Conservation (phyloP, 1,140 invertebrate species). For the Pteromalus puparum region DNA sequence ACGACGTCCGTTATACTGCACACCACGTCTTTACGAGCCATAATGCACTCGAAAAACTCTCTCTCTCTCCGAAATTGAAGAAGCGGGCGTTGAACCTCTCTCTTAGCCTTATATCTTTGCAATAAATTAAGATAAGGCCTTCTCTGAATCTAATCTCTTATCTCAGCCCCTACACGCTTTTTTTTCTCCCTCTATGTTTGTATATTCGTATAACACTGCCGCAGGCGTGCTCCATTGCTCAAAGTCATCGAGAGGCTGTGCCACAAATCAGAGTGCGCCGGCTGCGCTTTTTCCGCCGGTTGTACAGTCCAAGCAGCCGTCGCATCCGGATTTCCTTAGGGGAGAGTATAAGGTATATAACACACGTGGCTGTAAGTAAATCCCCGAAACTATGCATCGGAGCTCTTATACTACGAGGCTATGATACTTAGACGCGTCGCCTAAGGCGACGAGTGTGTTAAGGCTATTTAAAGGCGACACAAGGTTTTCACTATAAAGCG, state of each 20-base stretch:
- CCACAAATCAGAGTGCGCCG: neutral
- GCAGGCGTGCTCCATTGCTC: constrained; percentile 11
- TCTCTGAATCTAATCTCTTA: constrained; percentile 29
- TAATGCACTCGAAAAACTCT: neutral
- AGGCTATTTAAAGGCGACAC: constrained; percentile 2
- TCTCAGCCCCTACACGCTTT: neutral
- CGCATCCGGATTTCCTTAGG: constrained; percentile 5
- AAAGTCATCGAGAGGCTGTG: neutral
- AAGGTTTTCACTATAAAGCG: too few species aligned
- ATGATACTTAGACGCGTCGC: neutral
- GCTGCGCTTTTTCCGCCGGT: constrained; percentile 7
- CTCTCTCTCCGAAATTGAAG: neutral
- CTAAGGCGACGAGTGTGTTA: neutral
- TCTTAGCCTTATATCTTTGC: too few species aligned
- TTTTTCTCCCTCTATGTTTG: neutral
- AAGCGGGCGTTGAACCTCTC: neutral
- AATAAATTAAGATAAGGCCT: constrained; percentile 1
- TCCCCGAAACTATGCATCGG: neutral
- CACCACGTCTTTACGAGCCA: neutral
- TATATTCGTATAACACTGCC: neutral
- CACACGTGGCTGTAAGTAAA: neutral
- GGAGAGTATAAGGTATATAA: neutral
- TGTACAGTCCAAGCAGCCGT: neutral
- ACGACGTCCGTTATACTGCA: neutral
- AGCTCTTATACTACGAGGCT: too few species aligned